Evolutionary conservation across 1,140 invertebrate genomes (phyloP).

Genomic region (Geopemphigus sp.): DNA sequence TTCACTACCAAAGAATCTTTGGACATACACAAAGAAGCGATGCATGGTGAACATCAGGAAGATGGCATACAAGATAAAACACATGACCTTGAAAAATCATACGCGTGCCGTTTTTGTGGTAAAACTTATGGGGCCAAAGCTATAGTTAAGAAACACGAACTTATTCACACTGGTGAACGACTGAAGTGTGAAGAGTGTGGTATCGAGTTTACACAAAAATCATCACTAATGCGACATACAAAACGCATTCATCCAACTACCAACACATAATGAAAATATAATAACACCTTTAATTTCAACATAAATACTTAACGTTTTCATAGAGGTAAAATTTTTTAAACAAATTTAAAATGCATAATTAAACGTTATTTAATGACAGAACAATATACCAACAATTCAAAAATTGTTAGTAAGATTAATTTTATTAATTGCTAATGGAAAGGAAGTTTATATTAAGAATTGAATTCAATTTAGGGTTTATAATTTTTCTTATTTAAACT

Average conservation of each 20-base stretch:
- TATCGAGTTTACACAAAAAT: conserved; percentile 53
- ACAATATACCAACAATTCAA: background rate
- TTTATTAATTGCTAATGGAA: background rate
- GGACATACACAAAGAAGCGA: conserved; percentile 44
- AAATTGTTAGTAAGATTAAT: background rate
- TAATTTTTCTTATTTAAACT: background rate
- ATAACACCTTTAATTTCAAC: background rate
- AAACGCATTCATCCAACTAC: conserved; percentile 53
- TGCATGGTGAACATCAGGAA: conserved; percentile 42
- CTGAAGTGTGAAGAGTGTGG: conserved; percentile 52
- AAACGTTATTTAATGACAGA: conserved; percentile 2
- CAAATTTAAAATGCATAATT: background rate
- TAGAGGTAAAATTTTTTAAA: background rate
- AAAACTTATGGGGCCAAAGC: conserved; percentile 51
- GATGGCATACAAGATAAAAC: conserved; percentile 27
- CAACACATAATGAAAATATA: conserved; percentile 2
- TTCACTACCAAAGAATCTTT: conserved; percentile 48
- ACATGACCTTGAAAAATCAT: conserved; percentile 37
- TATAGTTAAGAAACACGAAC: conserved; percentile 52
- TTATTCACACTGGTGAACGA: conserved; percentile 52
- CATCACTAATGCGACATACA: conserved; percentile 53
- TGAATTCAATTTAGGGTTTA: conserved; percentile 7
- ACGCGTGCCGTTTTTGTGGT: conserved; percentile 52
- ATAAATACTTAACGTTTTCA: conserved; percentile 17
- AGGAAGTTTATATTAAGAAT: background rate